phyloP scores from a whole-genome alignment of 2,797 vertebrate genomes.

The Urocyon cinereoargenteus region DNA sequence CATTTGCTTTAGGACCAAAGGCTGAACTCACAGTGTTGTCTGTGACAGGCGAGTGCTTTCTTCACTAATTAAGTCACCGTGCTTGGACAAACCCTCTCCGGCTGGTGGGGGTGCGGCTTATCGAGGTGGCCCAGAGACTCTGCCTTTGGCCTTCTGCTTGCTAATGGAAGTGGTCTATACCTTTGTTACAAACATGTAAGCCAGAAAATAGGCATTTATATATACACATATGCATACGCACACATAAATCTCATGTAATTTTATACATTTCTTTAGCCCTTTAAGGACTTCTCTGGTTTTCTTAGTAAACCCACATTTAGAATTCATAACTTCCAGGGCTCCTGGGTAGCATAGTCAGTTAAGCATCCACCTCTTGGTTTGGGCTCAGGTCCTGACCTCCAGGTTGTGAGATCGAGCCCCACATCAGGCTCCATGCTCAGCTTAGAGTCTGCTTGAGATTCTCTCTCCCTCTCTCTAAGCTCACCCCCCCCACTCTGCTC shows the following conservation, averaged over 20 bases:
- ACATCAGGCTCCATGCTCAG: neutral
- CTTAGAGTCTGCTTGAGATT: neutral
- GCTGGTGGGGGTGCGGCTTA: neutral
- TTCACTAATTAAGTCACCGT: slow-evolving; percentile 71
- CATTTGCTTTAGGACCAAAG: slow-evolving; percentile 66
- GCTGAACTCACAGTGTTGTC: slow-evolving; percentile 22
- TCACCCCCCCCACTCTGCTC: neutral
- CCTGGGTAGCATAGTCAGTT: neutral
- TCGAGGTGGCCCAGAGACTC: neutral
- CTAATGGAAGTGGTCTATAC: slow-evolving; percentile 39
- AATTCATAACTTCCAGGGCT: slow-evolving; percentile 23
- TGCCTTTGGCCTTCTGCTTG: slow-evolving; percentile 31
- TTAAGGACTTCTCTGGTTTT: neutral
- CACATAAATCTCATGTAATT: neutral
- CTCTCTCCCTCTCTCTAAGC: neutral
- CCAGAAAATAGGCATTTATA: neutral
- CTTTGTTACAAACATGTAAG: slow-evolving; percentile 40
- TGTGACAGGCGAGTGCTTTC: slow-evolving; percentile 59
- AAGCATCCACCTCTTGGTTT: neutral
- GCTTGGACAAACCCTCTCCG: slow-evolving; percentile 21
- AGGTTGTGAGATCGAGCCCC: neutral
- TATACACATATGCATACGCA: too few relatives aligned
- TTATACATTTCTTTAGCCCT: slow-evolving; percentile 26
- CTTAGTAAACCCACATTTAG: neutral
- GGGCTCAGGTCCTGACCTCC: neutral